A percentile compares a stretch with the other conserved stretches of the same genome.
Evolutionary conservation across 2,113 vertebrate species (phyloP).

Genomic region (Rhizomys pruinosus): DNA sequence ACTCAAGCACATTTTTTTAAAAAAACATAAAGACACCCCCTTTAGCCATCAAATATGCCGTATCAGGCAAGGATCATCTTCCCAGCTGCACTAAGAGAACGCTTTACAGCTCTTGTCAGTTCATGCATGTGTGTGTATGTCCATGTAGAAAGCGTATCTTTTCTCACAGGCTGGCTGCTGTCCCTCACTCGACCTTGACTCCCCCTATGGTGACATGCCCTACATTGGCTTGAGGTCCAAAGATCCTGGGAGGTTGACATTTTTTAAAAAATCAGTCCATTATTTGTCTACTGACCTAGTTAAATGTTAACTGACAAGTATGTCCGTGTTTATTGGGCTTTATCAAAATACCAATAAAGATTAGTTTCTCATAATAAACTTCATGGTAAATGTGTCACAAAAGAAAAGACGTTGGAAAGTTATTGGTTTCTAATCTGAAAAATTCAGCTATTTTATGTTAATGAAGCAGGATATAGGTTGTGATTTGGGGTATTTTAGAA

Average conservation of each 20-base stretch:
- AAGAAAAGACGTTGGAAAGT: neutral
- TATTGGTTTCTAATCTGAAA: neutral
- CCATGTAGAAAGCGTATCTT: neutral
- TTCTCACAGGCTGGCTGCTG: neutral
- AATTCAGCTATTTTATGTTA: neutral
- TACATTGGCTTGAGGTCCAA: neutral
- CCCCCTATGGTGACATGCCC: neutral
- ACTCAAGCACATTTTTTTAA: no score
- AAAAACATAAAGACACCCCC: no score
- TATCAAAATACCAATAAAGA: constrained; percentile 6
- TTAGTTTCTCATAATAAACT: neutral
- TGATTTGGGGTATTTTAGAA: neutral
- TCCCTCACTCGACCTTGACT: neutral
- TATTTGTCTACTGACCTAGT: neutral
- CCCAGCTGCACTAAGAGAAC: neutral
- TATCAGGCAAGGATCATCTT: neutral
- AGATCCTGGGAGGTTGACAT: neutral
- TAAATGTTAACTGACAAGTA: neutral
- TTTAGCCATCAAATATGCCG: neutral
- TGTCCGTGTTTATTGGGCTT: neutral
- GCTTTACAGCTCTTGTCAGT: neutral
- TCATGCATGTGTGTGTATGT: no score
- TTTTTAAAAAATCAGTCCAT: neutral
- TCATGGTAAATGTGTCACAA: neutral
- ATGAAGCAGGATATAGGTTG: neutral